A percentile compares a stretch with the other conserved stretches of the same genome.
Evolutionary conservation across 2,113 vertebrate species (phyloP).

Genomic region (Rhinopomastus cyanomelas): DNA sequence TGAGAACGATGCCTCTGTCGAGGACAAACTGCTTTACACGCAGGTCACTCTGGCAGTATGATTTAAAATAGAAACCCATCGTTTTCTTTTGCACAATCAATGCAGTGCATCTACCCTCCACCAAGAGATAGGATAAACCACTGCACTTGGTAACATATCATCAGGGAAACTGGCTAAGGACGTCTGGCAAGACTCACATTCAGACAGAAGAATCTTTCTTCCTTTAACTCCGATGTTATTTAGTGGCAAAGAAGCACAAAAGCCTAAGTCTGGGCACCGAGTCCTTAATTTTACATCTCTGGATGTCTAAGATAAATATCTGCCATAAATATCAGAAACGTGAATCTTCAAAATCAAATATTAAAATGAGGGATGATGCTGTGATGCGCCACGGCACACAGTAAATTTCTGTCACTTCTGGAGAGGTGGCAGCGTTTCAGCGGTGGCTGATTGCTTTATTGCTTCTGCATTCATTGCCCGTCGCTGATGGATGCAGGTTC

Average conservation of each 20-base stretch:
- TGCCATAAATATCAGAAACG: conserved; percentile 28
- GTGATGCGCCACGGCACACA: not conserved
- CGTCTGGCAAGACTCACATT: not conserved
- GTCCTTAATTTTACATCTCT: not conserved
- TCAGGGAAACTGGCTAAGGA: not conserved
- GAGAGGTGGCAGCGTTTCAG: conserved; percentile 31
- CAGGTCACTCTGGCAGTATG: not conserved
- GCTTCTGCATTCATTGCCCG: conserved; percentile 48
- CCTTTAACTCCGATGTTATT: not conserved
- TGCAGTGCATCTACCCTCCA: not conserved
- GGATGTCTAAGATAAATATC: conserved; percentile 16
- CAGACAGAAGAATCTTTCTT: not conserved
- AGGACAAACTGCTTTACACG: not conserved
- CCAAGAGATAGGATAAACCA: not conserved
- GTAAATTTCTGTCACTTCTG: conserved; percentile 40
- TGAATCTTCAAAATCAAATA: conserved; percentile 47
- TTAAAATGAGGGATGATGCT: conserved; percentile 42
- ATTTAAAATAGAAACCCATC: not conserved
- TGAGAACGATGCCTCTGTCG: not conserved
- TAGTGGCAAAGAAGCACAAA: not conserved
- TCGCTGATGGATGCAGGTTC: not conserved
- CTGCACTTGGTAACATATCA: not conserved
- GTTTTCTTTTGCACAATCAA: not conserved
- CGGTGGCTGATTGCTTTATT: conserved; percentile 53
- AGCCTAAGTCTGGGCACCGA: not conserved